phyloP scores from a whole-genome alignment of 2,113 vertebrate genomes.

The Scytalopus superciliaris region DNA sequence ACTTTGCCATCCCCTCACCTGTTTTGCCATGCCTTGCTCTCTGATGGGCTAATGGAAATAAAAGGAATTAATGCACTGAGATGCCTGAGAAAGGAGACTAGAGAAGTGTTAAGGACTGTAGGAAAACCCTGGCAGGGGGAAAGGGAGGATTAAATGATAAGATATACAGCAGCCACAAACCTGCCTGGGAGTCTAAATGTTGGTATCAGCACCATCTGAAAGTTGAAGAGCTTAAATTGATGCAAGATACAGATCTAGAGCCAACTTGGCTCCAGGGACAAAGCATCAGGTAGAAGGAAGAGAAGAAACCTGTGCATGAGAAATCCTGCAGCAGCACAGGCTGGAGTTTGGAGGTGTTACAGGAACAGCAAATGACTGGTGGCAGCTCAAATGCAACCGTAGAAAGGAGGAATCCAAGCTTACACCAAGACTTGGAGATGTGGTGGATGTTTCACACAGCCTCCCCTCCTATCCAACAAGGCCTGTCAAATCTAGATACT shows the following conservation, averaged over 20 bases:
- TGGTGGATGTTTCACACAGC: background rate
- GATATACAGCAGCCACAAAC: background rate
- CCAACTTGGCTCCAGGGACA: background rate
- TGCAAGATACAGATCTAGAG: background rate
- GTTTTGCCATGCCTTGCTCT: accelerated
- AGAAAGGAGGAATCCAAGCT: background rate
- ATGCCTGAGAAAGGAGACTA: background rate
- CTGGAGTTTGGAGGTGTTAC: background rate
- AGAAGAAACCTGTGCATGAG: background rate
- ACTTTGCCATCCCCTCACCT: background rate
- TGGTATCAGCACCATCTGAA: background rate
- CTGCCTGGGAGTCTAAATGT: background rate
- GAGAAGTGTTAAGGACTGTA: background rate
- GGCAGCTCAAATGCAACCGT: background rate
- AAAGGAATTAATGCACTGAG: background rate
- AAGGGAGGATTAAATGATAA: background rate
- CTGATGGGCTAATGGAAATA: background rate
- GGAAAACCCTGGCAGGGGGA: background rate
- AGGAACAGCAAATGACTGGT: background rate
- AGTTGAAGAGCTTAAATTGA: background rate
- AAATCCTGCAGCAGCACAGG: background rate
- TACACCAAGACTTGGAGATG: background rate
- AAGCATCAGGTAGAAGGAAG: background rate
- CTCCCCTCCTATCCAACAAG: background rate
- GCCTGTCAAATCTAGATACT: background rate